Evolutionary conservation across 2,113 vertebrate species (phyloP).

Genomic region (Columba livia): DNA sequence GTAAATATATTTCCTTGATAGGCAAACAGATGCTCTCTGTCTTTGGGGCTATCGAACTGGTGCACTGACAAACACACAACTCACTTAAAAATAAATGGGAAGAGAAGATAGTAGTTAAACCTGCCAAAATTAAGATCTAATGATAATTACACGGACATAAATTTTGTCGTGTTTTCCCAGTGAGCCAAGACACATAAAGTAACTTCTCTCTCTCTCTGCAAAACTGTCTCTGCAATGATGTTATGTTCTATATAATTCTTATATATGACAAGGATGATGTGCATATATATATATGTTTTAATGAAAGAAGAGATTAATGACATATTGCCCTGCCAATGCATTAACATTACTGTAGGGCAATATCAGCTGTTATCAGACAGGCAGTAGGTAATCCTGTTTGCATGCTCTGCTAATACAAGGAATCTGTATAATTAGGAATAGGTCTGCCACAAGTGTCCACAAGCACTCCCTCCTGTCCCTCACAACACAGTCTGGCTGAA

Average conservation of each 20-base stretch:
- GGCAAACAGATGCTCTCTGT: constrained; percentile 51
- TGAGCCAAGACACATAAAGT: not conserved
- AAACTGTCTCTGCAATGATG: not conserved
- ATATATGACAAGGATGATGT: not conserved
- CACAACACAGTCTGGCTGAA: not conserved
- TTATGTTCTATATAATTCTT: not conserved
- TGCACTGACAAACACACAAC: not conserved
- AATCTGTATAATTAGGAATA: not conserved
- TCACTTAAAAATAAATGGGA: constrained; percentile 42
- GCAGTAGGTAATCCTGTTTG: not conserved
- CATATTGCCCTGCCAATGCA: not conserved
- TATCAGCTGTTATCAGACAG: not conserved
- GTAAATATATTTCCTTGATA: constrained; percentile 50
- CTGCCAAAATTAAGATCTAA: constrained; percentile 17
- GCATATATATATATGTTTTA: not conserved
- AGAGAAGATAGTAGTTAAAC: constrained; percentile 5
- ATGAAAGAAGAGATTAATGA: not conserved
- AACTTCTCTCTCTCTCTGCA: not conserved
- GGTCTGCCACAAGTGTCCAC: not conserved
- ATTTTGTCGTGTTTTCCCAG: not conserved
- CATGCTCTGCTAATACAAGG: not conserved
- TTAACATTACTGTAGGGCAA: not conserved
- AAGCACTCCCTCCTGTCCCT: not conserved
- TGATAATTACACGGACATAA: not conserved
- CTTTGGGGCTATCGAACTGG: constrained; percentile 19